Evolutionary conservation across 1,140 invertebrate genomes (phyloP).

Genomic region (Zaprionus davidi): DNA sequence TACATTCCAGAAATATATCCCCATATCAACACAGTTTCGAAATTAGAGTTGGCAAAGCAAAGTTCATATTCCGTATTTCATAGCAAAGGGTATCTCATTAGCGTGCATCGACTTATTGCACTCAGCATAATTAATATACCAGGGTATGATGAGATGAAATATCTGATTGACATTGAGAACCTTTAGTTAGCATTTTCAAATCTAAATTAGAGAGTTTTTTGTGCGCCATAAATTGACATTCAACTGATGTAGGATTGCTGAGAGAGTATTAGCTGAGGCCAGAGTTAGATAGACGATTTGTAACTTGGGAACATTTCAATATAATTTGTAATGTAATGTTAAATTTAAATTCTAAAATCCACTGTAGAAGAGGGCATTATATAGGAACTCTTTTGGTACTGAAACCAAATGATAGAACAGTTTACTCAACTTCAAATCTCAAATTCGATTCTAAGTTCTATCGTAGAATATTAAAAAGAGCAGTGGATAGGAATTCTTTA

Average conservation of each 20-base stretch:
- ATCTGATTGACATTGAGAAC: slow-evolving; percentile 10
- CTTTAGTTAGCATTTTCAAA: slow-evolving; percentile 8
- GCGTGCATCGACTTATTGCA: background rate
- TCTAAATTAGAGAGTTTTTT: slow-evolving; percentile 1
- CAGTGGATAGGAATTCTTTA: no score
- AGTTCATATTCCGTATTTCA: background rate
- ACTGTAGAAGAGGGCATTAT: no score
- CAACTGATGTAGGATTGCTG: background rate
- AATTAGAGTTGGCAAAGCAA: background rate
- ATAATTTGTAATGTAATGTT: no score
- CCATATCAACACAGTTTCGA: background rate
- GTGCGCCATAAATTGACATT: background rate
- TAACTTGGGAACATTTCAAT: background rate
- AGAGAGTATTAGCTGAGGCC: background rate
- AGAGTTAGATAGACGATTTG: no score
- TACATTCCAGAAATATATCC: no score
- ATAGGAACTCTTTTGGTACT: no score
- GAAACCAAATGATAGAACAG: no score
- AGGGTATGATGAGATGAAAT: background rate
- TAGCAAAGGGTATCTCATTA: background rate
- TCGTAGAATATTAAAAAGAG: no score
- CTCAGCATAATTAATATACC: background rate
- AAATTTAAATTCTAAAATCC: no score
- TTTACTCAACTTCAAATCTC: no score
- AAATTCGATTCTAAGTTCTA: no score